These are phyloP conservation scores for Leptinotarsa texana DNA, from an alignment of 1,140 invertebrate species.

Conservation along the genomic window DNA sequence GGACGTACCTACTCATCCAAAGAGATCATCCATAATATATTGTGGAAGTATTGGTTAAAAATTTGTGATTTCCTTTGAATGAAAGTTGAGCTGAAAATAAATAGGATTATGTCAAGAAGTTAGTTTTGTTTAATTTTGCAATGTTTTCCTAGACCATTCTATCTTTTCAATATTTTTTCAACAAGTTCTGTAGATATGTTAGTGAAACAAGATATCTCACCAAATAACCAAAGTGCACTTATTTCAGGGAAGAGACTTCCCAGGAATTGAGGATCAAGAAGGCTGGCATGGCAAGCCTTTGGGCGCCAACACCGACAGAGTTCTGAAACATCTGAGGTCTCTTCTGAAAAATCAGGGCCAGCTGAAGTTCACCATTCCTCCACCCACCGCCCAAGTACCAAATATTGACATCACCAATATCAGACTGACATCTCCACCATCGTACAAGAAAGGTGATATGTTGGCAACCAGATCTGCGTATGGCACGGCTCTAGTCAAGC, in stretches of 20 bases:
- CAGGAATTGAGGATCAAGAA: conserved; percentile 82
- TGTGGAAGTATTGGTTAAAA: no score
- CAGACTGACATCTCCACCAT: conserved; percentile 78
- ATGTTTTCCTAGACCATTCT: no score
- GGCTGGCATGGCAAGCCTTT: conserved; percentile 98
- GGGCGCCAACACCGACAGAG: conserved; percentile 75
- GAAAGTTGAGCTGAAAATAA: no score
- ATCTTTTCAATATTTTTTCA: no score
- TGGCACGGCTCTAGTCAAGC: conserved; percentile 82
- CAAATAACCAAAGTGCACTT: no score
- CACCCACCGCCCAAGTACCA: conserved; percentile 70
- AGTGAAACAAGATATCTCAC: no score
- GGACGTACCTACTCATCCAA: no score
- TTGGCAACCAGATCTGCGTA: conserved; percentile 95
- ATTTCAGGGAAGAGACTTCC: conserved; percentile 38
- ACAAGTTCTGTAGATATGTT: no score
- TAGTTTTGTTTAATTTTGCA: no score
- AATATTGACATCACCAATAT: conserved; percentile 74
- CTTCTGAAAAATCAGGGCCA: conserved; percentile 66
- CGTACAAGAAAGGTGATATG: conserved; percentile 78
- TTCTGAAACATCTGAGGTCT: conserved; percentile 72
- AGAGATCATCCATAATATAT: no score
- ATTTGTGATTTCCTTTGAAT: no score
- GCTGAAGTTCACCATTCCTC: conserved; percentile 51
- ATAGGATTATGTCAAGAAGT: no score